Evolutionary conservation across 1,140 invertebrate genomes (phyloP), one percentile per base, ranked within the genome.

Genomic region (Acromyrmex heyeri): DNA sequence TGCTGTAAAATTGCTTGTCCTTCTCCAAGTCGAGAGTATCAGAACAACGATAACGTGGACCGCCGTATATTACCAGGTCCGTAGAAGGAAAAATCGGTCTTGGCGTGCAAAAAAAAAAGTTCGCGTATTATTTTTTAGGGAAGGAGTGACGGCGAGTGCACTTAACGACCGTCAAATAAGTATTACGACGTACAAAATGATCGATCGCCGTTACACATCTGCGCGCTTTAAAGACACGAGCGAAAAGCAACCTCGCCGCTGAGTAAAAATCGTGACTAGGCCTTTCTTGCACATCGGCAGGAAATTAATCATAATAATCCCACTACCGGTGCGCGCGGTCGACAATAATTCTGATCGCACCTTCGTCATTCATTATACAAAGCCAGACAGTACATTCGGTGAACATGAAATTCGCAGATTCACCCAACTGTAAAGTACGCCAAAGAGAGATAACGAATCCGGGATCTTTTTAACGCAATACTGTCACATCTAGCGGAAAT

Each of bases 271-370:
- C 94, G 88, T 95, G 94, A 95, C 94, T 94, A 90, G 92, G 93
- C 90, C 90, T 92, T 94, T 94, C 90, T 94, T 92, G 85, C 88
- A 93, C 89, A 93, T 91, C 88, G 92, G 89, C 93, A 92, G 93
- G 93, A 95, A 95, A 95, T 95, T 95, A 95, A 95, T 95, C 94
- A 95, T 94, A 93, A 92, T 91, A 91, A 91, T 90, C 78, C 86
- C 86, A 83, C 88, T 90, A 91, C 82, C 82, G 88, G 73, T 89
- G 83, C 72, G 59, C 62, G 77, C 86, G 76, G 44, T 72, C 73
- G 59, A 65, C 86, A 86, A 91, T 91, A 90, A 86, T 75, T 90
- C 77, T 53, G 83, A 88, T 91, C 89, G 83, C 62, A 81, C 89
- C 83, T 91, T 79, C 78, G 83, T 90, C 83, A 86, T 88, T 91